Percentiles rank a stretch among this genome's conserved stretches.
phyloP scores from a whole-genome alignment of 2,888 invertebrate genomes.

The Uropetala carovei region DNA sequence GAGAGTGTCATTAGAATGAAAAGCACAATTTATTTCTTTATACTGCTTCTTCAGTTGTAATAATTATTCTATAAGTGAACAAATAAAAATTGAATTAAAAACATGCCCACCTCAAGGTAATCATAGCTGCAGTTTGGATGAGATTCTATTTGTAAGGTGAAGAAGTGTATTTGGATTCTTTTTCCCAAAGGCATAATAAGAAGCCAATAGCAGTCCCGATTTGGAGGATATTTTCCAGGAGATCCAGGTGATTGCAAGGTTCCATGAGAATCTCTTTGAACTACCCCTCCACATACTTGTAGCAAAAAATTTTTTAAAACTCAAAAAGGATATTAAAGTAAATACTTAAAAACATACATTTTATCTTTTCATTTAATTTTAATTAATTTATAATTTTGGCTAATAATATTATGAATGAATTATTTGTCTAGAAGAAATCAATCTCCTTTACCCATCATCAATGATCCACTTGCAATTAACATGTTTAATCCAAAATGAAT shows the following conservation, averaged over 20 bases:
- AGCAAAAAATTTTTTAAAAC: constrained; percentile 66
- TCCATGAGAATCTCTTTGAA: constrained; percentile 81
- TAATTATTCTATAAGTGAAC: too few species aligned
- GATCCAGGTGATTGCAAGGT: constrained; percentile 91
- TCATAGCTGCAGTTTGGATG: constrained; percentile 86
- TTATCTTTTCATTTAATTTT: too few species aligned
- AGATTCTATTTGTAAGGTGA: constrained; percentile 84
- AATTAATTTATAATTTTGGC: too few species aligned
- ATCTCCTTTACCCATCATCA: too few species aligned
- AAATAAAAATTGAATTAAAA: not conserved
- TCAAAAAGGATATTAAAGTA: not conserved
- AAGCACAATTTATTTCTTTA: too few species aligned
- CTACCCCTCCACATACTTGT: constrained; percentile 82
- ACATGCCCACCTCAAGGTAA: constrained; percentile 81
- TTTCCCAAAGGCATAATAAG: constrained; percentile 83
- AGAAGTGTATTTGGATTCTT: constrained; percentile 89
- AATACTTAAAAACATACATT: too few species aligned
- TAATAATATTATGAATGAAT: too few species aligned
- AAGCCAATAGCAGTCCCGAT: constrained; percentile 90
- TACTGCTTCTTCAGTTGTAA: too few species aligned
- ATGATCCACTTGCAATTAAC: too few species aligned
- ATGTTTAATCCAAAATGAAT: too few species aligned
- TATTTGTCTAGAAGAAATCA: too few species aligned
- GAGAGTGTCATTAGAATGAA: too few species aligned
- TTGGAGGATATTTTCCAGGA: constrained; percentile 90